Base-by-base conservation (phyloP, 1,140 invertebrate species). In the Sesamia nonagrioides region DNA sequence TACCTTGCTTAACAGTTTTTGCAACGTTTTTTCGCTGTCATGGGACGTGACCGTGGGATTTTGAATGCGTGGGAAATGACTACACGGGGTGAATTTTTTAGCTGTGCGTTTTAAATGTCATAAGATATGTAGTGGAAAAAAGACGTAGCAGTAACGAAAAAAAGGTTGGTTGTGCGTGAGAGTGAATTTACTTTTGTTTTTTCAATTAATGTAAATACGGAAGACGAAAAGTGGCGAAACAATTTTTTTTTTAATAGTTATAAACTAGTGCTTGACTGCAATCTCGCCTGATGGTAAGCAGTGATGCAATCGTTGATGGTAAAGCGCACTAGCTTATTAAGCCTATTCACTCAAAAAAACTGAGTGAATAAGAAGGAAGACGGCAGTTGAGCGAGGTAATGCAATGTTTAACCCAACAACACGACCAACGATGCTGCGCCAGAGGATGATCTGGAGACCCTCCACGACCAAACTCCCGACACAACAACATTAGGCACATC, bases 1-100 rank as follows among this genome's bases (percentile, higher is more conserved):
- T 78, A 3, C 42, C 2, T 15, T 60, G 48, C 2, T 35, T 15
- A 61, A 48, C n/a, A 0, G 15, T 35, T 76, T 75, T 66, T 40
- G 60, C 73, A 35, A 52, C 6, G n/a, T 37, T 17, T 1, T 21
- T 13, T 56, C 33, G 15, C 17, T 15, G 37, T 58, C 9, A 40
- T 5, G 21, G 8, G 54, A 61, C 54, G 68, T 72, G 77, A 78
- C 68, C 77, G 77, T 78, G 68, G 68, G 77, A 78, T 72, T 78
- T 72, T 21, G 35, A 77, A 69, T 66, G 63, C 75, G 75, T 77
- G 75, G 50, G 75, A 77, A 77, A 68, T 66, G 13, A 50, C 66
- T 48, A 45, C 21, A 69, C 0, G 37, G 66, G 66, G 66, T 33
- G 42, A 3, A 8, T 69, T 69, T 68, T 69, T 69, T 69, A 15